phyloP scores from a whole-genome alignment of 2,797 vertebrate species.

The Eospalax fontanierii region DNA sequence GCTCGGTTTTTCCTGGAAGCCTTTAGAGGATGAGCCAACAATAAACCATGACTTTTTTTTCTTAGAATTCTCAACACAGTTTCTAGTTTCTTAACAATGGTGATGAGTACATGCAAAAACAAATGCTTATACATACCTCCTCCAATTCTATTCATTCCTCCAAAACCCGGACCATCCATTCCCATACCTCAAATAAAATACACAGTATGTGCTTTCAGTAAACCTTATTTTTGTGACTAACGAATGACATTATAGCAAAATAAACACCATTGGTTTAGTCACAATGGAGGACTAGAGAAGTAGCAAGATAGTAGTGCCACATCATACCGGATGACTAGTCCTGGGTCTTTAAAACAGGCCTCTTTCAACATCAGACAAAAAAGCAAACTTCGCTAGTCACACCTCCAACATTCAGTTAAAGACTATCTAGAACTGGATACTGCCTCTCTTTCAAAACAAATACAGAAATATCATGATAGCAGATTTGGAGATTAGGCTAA shows the following conservation, averaged over 20 bases:
- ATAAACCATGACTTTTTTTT: constrained; percentile 69
- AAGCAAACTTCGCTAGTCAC: constrained; percentile 52
- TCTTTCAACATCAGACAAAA: constrained; percentile 66
- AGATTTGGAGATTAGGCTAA: constrained; percentile 36
- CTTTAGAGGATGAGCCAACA: constrained; percentile 59
- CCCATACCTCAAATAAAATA: constrained; percentile 91
- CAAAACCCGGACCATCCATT: constrained; percentile 95
- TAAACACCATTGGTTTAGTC: constrained; percentile 51
- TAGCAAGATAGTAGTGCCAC: background rate
- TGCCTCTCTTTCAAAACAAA: background rate
- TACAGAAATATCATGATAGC: background rate
- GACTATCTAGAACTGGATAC: constrained; percentile 10
- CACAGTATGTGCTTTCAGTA: constrained; percentile 80
- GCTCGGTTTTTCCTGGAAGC: constrained; percentile 67
- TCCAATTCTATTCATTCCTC: constrained; percentile 96
- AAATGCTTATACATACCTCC: constrained; percentile 89
- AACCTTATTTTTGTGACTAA: constrained; percentile 72
- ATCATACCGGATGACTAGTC: background rate
- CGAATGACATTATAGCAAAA: constrained; percentile 74
- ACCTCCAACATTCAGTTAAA: background rate
- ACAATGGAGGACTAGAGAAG: constrained; percentile 52
- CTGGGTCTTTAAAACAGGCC: constrained; percentile 48
- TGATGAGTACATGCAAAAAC: constrained; percentile 55
- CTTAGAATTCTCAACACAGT: constrained; percentile 75
- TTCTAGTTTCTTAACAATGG: constrained; percentile 72